Conservation (phyloP, 2,888 invertebrate genomes). For the Bellardia pandia region DNA sequence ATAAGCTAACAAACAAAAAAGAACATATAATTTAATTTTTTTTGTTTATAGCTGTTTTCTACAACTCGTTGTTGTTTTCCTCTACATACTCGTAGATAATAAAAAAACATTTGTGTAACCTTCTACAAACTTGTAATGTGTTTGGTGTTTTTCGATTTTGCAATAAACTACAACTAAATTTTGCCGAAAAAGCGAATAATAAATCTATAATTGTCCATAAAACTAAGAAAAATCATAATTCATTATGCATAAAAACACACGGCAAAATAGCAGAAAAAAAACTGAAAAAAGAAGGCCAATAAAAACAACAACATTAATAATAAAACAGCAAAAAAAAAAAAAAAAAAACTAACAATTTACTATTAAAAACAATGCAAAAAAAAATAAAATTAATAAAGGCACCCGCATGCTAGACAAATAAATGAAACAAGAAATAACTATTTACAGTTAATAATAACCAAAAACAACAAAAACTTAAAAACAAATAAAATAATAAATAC, state of each 20-base stretch:
- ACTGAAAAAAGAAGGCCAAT: constrained; percentile 67
- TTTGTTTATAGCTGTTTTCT: background rate
- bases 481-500: background rate
- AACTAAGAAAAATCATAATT: constrained; percentile 70
- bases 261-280: background rate
- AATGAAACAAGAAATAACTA: background rate
- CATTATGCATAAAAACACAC: constrained; percentile 57
- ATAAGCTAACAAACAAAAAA: constrained; percentile 6
- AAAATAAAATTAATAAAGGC: constrained; percentile 29
- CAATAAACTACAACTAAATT: constrained; percentile 67
- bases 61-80: background rate
- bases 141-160: constrained; percentile 42
- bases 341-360: constrained; percentile 37
- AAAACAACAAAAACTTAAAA: background rate
- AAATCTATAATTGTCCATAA: constrained; percentile 73
- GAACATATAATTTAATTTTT: constrained; percentile 43
- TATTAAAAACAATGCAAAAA: constrained; percentile 20
- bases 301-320: constrained; percentile 56
- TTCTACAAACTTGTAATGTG: constrained; percentile 62
- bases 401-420: constrained; percentile 48
- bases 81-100: constrained; percentile 46
- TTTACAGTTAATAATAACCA: background rate
- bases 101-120: constrained; percentile 65
- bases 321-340: constrained; percentile 52
- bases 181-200: constrained; percentile 71